Base-by-base conservation (phyloP, 2,113 vertebrate genomes). In the Brachyistius frenatus region DNA sequence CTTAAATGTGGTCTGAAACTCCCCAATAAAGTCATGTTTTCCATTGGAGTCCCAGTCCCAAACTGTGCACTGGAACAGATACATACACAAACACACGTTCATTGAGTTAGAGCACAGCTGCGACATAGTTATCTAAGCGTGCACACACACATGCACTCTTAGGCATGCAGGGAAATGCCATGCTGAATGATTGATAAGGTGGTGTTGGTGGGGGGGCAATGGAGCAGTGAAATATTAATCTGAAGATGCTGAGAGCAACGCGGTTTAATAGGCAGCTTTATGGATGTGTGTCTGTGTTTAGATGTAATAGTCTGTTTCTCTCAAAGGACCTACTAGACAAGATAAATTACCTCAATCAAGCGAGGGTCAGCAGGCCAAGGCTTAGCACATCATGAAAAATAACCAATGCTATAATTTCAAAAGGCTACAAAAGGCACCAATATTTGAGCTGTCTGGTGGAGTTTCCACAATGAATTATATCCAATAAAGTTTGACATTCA, bases 11-110 rank as follows among this genome's bases (percentile, higher is more conserved):
- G 98, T 97, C 85, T 94, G 96, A 88, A 97, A 99, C 88, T 99
- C 98, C 80, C 98, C 98, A 65, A 99, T 99, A 85, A 99, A 99
- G 93, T 99, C 98, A 7, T 99, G 98, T 69, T 99, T 99, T 49
- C 98, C 98, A 0, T 99, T 99, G 75, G 98, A 99, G 94, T 99
- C 98, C 98, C 98, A 99, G 91, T 99, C 98, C 97, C 97, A 99
- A 37, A 99, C 98, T 63, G 97, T 98, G 92, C 96, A 98, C 98
- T 99, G 91, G 0, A 88, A 86, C 33, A 94, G 39, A 87, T 74
- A 70, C 15, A 70, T 36, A 66, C 58, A 66, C 23, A 30, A 0
- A 5, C 46, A 41, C 64, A 68, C 36, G n/a, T 63, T 64, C 53
- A 61, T 72, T 74, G 65, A 57, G 47, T 79, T 64, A 63, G 41